A percentile compares a stretch with the other conserved stretches of the same genome.
Evolutionary conservation across 2,888 invertebrate species (phyloP).

Genomic region (Nomada fabriciana): DNA sequence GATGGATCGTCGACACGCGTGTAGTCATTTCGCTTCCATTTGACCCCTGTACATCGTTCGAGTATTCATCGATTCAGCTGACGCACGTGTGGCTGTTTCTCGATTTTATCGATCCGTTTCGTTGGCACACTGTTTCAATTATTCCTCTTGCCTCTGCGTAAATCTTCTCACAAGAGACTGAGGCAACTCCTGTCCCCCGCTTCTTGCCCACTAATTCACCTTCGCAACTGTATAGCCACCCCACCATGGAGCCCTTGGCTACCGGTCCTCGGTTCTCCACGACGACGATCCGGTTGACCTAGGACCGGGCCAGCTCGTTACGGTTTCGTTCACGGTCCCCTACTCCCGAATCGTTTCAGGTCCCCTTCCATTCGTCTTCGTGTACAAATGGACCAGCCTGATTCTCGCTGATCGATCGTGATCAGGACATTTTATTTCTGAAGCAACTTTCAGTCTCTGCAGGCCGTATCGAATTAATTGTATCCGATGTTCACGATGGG

Average conservation of each 20-base stretch:
- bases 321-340: conserved; percentile 29
- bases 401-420: conserved; percentile 2
- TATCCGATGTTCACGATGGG: not conserved
- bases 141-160: not conserved
- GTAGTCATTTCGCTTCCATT: not conserved
- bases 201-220: too few species aligned
- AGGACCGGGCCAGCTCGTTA: conserved; percentile 67
- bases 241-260: conserved; percentile 45
- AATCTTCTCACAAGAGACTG: conserved; percentile 47
- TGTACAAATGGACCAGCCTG: not conserved
- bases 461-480: not conserved
- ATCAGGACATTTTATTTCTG: not conserved
- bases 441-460: conserved; percentile 3
- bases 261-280: conserved; percentile 39
- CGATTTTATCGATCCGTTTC: conserved; percentile 25
- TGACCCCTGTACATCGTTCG: not conserved
- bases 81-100: conserved; percentile 33
- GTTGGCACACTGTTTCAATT: conserved; percentile 5
- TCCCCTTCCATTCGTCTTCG: not conserved
- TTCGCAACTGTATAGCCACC: conserved; percentile 20
- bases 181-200: conserved; percentile 42
- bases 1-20: not conserved
- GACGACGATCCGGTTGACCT: conserved; percentile 69
- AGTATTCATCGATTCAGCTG: not conserved
- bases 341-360: conserved; percentile 14